Evolutionary conservation across 2,888 invertebrate species (phyloP), one percentile per base, ranked within the genome.

Genomic region (Idaea aversata): DNA sequence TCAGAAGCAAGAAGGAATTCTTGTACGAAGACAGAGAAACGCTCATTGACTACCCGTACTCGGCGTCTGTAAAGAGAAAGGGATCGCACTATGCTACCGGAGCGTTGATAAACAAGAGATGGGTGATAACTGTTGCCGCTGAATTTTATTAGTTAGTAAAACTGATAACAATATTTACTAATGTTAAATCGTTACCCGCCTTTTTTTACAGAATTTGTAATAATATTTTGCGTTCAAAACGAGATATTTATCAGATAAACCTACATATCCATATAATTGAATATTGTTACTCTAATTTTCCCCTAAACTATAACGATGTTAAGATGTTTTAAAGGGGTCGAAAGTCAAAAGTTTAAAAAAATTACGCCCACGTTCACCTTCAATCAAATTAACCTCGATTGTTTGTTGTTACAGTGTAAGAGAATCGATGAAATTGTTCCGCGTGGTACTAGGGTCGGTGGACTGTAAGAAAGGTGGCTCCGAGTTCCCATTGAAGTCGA

Each of bases 41-140:
- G 34, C 73, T 79, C 34, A 65, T 71, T 34, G 80, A 79, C 67
- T 90, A 87, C 74, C 86, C 91, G 0, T 92, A 81, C 74, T 78
- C 87, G 1, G 90, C 84, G 4, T 91, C 91, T 0, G 79, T 92
- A 62, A 90, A 88, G 69, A 86, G 79, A 68, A 88, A 85, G 70
- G 87, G 87, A 36, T 77, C 88, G 7, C 91, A 92, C 68, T 88
- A 86, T 68, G 81, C 88, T 4, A 82, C 84, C 61, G 92, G 93
- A 0, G 89, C 88, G 3, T 71, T 92, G 15, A 71, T 92, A 57
- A 76, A 83, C 62, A 82, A 80, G 62, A 80, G 74, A 63, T 91
- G 90, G 87, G 80, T 92, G 36, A 64, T 92, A n/a, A 88, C 81
- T 5, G 80, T 80, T 0, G 92, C 91, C 16, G 80, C 75, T 4